These are phyloP conservation scores for Cactoblastis cactorum DNA, from an alignment of 2,888 invertebrate genomes.

Conservation along the genomic window DNA sequence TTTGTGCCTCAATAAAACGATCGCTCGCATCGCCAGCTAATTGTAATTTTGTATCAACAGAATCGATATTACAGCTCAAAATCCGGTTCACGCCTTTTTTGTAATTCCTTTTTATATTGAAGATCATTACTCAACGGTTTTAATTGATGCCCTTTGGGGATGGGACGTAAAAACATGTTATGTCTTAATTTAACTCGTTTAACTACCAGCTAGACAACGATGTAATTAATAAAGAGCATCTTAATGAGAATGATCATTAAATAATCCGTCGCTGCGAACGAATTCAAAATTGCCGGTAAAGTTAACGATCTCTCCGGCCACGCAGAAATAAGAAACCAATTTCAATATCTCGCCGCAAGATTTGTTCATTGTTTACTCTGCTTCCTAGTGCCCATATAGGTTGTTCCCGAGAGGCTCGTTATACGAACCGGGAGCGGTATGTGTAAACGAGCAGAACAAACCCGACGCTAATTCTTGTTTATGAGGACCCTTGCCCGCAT, in stretches of 20 bases:
- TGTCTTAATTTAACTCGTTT: conserved; percentile 35
- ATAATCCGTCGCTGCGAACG: conserved; percentile 27
- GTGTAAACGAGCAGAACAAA: conserved; percentile 72
- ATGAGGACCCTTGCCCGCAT: conserved; percentile 59
- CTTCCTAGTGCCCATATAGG: conserved; percentile 67
- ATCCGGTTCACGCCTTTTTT: conserved; percentile 28
- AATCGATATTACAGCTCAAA: conserved; percentile 35
- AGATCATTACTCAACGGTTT: conserved; percentile 36
- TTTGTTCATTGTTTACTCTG: conserved; percentile 57
- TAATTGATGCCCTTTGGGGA: conserved; percentile 36
- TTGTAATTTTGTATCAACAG: conserved; percentile 35
- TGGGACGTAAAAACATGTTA: conserved; percentile 27
- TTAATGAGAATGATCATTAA: conserved; percentile 22
- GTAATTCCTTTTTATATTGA: conserved; percentile 24
- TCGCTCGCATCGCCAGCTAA: conserved; percentile 24
- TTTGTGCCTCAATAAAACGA: conserved; percentile 26
- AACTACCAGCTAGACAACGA: conserved; percentile 14
- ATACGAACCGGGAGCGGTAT: conserved; percentile 65
- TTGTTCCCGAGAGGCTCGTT: conserved; percentile 57
- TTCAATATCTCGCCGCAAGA: conserved; percentile 48
- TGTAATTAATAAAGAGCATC: conserved; percentile 27
- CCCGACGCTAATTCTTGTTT: conserved; percentile 76
- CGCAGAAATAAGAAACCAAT: conserved; percentile 52
- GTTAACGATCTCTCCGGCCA: conserved; percentile 19
- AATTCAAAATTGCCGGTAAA: conserved; percentile 18